Base-by-base conservation (phyloP, 2,797 vertebrate species). In the Vireo griseus region DNA sequence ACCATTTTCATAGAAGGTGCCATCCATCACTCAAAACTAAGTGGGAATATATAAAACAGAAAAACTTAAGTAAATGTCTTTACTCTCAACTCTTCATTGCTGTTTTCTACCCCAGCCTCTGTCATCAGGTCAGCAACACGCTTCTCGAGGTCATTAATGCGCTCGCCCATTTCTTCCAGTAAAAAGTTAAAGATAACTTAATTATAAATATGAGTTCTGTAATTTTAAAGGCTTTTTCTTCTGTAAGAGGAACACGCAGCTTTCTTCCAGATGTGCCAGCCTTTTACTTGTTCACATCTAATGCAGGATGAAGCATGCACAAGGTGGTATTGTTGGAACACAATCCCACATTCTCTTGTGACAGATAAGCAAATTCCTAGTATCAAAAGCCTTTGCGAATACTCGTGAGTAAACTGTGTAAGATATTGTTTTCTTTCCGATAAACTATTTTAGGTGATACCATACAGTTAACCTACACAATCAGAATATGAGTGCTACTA, bases 151-250 rank as follows among this genome's bases (percentile, higher is more conserved):
- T 98, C 97, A n/a, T 94, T 95, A 3, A 99, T 98, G 39, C 97
- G 98, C 20, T 95, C 96, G 3, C 98, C 99, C 98, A 99, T 99
- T 96, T 99, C 98, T 94, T 98, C 98, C 87, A 98, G 99, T 99
- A 67, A 67, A 24, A 77, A 17, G 97, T 98, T 97, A 98, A 98
- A 97, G 98, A 97, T 21, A 83, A 80, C 14, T 40, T 65, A 54
- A 7, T 58, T n/a, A 37, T 39, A 84, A 73, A 11, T 45, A 29
- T 45, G 28, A 58, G 19, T 33, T 35, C 4, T 16, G 9, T 9
- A 11, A 25, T 52, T 80, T 31, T 33, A 17, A 11, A 42, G 5
- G 3, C 1, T 18, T 40, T 76, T 83, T 11, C 11, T 83, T 62
- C 28, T 33, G 4, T 55, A 47, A 83, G 33, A 73, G 45, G 22